Evolutionary conservation across 2,113 vertebrate species (phyloP).

Genomic region (Propithecus coquereli): DNA sequence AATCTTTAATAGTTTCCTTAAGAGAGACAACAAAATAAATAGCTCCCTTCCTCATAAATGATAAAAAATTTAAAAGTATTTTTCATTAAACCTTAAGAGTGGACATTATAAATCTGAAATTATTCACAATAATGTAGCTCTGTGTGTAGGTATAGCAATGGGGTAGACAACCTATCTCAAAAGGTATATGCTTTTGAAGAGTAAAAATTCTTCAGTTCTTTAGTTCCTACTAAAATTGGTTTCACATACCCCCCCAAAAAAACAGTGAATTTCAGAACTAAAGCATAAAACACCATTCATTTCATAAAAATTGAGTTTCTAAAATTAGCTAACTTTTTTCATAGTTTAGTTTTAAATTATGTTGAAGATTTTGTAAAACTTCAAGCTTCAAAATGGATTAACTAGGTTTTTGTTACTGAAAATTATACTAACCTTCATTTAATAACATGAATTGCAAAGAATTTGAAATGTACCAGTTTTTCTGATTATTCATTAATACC

Average conservation of each 20-base stretch:
- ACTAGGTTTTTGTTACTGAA: constrained; percentile 4
- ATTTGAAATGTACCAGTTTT: constrained; percentile 39
- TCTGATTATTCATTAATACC: background rate
- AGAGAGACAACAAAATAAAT: constrained; percentile 28
- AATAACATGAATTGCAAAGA: background rate
- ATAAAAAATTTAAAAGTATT: background rate
- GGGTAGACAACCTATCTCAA: background rate
- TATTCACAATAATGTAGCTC: background rate
- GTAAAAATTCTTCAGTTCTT: constrained; percentile 4
- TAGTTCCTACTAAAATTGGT: background rate
- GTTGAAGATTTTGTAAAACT: constrained; percentile 42
- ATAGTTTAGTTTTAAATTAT: constrained; percentile 60
- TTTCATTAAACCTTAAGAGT: background rate
- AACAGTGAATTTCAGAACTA: constrained; percentile 22
- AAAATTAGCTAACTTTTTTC: constrained; percentile 46
- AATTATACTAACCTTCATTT: constrained; percentile 4
- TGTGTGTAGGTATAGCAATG: background rate
- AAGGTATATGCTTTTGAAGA: background rate
- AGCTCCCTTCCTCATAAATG: background rate
- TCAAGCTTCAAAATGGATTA: constrained; percentile 10
- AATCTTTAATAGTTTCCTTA: background rate
- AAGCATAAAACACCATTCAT: constrained; percentile 31
- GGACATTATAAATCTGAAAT: background rate
- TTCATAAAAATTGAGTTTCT: constrained; percentile 46
- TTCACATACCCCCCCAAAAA: background rate